Base-by-base conservation (phyloP, 2,888 invertebrate genomes). In the Drosophila setosimentum region DNA sequence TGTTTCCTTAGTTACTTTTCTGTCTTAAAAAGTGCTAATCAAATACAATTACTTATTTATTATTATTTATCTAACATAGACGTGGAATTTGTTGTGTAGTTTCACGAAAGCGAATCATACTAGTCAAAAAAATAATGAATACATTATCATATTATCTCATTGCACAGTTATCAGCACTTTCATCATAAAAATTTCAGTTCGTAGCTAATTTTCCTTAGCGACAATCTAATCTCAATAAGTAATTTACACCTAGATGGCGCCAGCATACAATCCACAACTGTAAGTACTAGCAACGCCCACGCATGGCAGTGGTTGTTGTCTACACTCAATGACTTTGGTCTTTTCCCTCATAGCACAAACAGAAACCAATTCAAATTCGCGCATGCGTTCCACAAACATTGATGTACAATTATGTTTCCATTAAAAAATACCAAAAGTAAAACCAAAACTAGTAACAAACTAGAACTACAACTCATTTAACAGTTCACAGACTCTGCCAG, bases 371-470 rank as follows among this genome's bases (percentile, higher is more conserved):
- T 2, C 2, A 3, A 6, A 10, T 6, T 5, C 18, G 42, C 71
- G 57, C 66, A 66, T 61, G 76, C 77, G 66, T 50, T 76, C 27
- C 50, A 71, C 40, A 21, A 21, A n/a, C 3, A 16, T 32, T 21
- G 21, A 29, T 7, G 5, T n/a, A 45, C 13, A 45, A 21, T 3
- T 2, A 24, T 45, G 7, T 16, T 45, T 45, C 16, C 8, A 21
- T 45, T 24, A n/a, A n/a, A n/a, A n/a, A n/a, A n/a, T n/a, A 45
- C 7, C 16, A 24, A 16, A 13, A 11, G 3, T 8, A 37, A 37
- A 37, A 0, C 42, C 0, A 21, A 21, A 21, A 21, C 5, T 21
- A 5, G 11, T 2, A 11, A 42, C 2, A 42, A 21, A 5, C 11
- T 21, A 21, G 11, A 11, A 5, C n/a, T 11, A 21, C 11, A n/a